Conservation (phyloP, 2,888 invertebrate species). For the Spialia ferax region DNA sequence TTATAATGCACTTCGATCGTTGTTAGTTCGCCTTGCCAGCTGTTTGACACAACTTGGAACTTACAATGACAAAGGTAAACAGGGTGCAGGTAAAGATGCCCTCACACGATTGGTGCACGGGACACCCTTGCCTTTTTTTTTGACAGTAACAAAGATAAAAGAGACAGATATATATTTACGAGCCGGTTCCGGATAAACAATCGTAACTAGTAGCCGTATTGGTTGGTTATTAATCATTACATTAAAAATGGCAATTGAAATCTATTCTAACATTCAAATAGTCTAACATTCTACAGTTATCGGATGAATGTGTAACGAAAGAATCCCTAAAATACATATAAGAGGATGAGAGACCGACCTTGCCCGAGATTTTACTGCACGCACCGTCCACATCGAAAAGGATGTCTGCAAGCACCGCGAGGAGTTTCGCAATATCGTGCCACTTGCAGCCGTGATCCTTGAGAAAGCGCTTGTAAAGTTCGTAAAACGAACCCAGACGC, state of each 20-base stretch:
- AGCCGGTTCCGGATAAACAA: conserved; percentile 2
- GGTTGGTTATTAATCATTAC: not conserved
- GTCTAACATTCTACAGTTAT: not conserved
- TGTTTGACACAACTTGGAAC: conserved; percentile 37
- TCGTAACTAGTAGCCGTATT: not conserved
- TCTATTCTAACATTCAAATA: not conserved
- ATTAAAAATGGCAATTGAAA: not conserved
- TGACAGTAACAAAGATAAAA: not conserved
- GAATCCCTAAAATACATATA: conserved; percentile 18
- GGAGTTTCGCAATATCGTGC: conserved; percentile 80
- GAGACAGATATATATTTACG: conserved; percentile 18
- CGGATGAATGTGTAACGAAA: conserved; percentile 7
- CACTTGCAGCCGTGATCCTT: conserved; percentile 82
- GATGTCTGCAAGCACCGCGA: conserved; percentile 76
- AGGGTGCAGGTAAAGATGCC: conserved; percentile 68
- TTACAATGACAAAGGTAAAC: conserved; percentile 31
- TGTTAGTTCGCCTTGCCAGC: conserved; percentile 42
- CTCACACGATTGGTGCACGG: conserved; percentile 51
- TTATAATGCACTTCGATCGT: conserved; percentile 20
- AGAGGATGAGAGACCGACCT: conserved; percentile 68
- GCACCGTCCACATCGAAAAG: conserved; percentile 81
- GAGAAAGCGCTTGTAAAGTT: conserved; percentile 78
- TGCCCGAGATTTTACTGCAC: conserved; percentile 72
- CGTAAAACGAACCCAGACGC: conserved; percentile 73
- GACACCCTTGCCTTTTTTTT: conserved; percentile 39